Evolutionary conservation across 2,888 invertebrate genomes (phyloP), one percentile per base, ranked within the genome.

Genomic region (Linyphia triangularis): DNA sequence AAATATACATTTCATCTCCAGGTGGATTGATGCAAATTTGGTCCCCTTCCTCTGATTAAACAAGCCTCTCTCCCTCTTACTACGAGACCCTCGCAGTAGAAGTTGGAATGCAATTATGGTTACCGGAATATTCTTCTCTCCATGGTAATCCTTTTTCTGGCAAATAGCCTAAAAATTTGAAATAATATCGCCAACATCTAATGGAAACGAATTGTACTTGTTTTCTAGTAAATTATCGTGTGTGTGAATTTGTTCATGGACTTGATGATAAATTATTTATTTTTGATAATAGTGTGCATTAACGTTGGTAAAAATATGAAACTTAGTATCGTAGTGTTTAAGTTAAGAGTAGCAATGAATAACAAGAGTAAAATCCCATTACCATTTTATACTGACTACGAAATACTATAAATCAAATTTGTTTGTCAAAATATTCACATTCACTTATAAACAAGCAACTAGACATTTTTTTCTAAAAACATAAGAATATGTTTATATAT

Each of bases 1-100:
- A 72, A 72, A 72, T 82, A 61, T 63, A 43, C 61, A 82, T 43
- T 61, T 37, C 72, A 37, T 70, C 28, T 9, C 61, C 0, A 51
- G 61, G 67, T 69, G 61, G 61, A 82, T 70, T 28, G 40, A 82
- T 82, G 82, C 72, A 82, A 82, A 82, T 82, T 82, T 72, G 37
- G 82, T 43, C 82, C 69, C 82, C 72, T 13, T 28, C n/a, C 33
- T 40, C 82, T 82, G 82, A 82, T 82, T 82, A 82, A 82, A 82
- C 72, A 72, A 72, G n/a, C 59, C 81, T 19, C 26, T 26, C 40
- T 24, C 16, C 40, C 63, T 26, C 63, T 61, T 26, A 13, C 9
- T n/a, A n/a, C n/a, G n/a, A 19, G 16, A n/a, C 33, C 10, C 26
- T 63, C 10, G 72, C 61, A 37, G 40, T 26, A 57, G 16, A 30